A percentile compares a stretch with the other conserved stretches of the same genome.
Evolutionary conservation across 2,113 vertebrate species (phyloP).

Genomic region (Xenopus laevis): DNA sequence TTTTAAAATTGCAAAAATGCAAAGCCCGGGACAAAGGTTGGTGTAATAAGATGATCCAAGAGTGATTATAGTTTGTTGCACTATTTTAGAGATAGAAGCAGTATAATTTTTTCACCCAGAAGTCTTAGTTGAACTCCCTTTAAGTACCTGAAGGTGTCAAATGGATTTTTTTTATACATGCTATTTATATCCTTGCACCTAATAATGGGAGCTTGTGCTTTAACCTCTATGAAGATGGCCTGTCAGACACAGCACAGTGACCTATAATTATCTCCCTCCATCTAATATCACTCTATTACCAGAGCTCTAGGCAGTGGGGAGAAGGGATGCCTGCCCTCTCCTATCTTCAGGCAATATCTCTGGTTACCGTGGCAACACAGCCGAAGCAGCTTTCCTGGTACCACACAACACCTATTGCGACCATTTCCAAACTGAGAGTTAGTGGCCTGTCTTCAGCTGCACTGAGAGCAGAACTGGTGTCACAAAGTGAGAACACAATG

Average conservation of each 20-base stretch:
- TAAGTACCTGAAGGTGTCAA: background rate
- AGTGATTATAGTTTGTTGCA: background rate
- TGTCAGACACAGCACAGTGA: conserved; percentile 54
- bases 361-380: conserved; percentile 77
- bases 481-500: conserved; percentile 29
- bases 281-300: conserved; percentile 65
- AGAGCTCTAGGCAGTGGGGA: conserved; percentile 60
- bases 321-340: conserved; percentile 63
- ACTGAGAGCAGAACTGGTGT: conserved; percentile 7
- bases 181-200: conserved; percentile 1
- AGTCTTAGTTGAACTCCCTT: background rate
- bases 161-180: background rate
- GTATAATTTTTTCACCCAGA: background rate
- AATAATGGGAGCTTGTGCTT: conserved; percentile 48
- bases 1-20: background rate
- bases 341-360: conserved; percentile 63
- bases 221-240: conserved; percentile 59
- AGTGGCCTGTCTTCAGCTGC: conserved; percentile 6
- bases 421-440: conserved; percentile 23
- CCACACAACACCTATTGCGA: conserved; percentile 35
- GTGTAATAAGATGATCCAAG: background rate
- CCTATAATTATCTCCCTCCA: conserved; percentile 64
- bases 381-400: conserved; percentile 40
- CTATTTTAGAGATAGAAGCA: background rate
- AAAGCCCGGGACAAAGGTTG: background rate